Base-by-base conservation (phyloP, 2,797 vertebrate genomes). In the Falco cherrug region DNA sequence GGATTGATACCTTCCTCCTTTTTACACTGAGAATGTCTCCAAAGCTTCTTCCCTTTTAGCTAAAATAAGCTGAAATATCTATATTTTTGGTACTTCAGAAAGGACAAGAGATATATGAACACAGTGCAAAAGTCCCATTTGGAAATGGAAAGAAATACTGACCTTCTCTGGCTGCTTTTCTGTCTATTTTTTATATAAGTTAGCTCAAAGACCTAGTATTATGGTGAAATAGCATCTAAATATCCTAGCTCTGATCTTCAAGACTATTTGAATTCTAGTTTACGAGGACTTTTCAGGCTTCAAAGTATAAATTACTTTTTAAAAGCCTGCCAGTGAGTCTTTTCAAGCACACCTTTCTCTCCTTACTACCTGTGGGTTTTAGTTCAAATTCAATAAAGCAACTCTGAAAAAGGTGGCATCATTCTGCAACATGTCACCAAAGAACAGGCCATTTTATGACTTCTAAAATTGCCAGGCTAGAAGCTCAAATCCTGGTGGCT, bases 401-500 rank as follows among this genome's bases (percentile, higher is more conserved):
- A 63, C 28, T 57, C 68, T 84, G 43, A 54, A 78, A 93, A 95
- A 84, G 15, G 5, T 87, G 16, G 21, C 26, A 84, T 85, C 84
- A 33, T 86, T 95, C 64, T 83, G 25, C 51, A 84, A 16, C 21
- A 31, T 33, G 51, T 68, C 82, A 88, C 83, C 59, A 78, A 67
- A 96, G 65, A 95, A 87, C 59, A 92, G 33, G 78, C 77, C 26
- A 57, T 84, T 97, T 95, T 95, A 86, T n/a, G 9, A 51, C 83
- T 73, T 92, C 45, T 85, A 97, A 95, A 94, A 92, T 95, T 97
- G 53, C 68, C 20, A 86, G 20, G 15, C 18, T 89, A 96, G 47
- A 51, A 94, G 41, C 63, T 91, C 65, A 59, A 90, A 85, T 87
- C 24, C 21, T 83, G 31, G 80, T 93, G 77, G 29, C 47, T 95